phyloP scores from a whole-genome alignment of 2,113 vertebrate genomes.

The Varanus salvator region DNA sequence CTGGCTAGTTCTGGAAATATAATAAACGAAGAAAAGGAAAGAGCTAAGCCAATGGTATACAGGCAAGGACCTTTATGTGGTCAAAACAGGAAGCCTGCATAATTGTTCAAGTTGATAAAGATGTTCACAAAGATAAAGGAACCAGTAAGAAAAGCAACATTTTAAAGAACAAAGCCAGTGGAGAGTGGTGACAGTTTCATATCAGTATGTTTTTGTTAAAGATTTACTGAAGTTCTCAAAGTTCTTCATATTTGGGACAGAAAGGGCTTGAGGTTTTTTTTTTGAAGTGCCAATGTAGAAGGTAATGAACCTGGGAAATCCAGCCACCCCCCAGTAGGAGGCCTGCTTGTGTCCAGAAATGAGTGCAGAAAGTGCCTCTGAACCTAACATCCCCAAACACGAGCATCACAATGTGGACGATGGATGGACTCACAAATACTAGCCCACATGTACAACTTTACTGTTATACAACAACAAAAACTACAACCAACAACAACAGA shows the following conservation, averaged over 20 bases:
- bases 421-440: background rate
- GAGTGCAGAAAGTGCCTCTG: background rate
- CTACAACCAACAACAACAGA: no score
- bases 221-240: no score
- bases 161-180: background rate
- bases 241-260: no score
- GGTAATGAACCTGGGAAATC: no score
- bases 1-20: background rate
- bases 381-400: background rate
- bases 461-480: background rate
- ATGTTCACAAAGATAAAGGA: background rate
- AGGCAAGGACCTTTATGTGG: background rate
- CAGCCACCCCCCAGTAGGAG: background rate
- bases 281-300: no score
- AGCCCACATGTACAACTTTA: background rate
- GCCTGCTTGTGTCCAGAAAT: background rate
- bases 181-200: no score
- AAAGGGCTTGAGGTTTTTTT: no score
- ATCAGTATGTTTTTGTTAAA: no score
- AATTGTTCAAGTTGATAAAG: background rate
- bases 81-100: background rate
- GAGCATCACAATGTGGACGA: background rate
- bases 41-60: background rate
- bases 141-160: background rate
- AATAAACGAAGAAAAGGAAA: constrained; percentile 6